Evolutionary conservation across 2,113 vertebrate species (phyloP).

Genomic region (Oryctolagus cuniculus): mOryCun1.1 NC_091434.1:146005501-146006000

Average conservation of each 20-base stretch:
- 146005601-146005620: background rate
- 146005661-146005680: constrained; percentile 17
- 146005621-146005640: constrained; percentile 28
- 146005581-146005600: constrained; percentile 27
- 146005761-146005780: constrained; percentile 1
- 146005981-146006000: background rate
- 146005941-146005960: background rate
- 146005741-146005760: background rate
- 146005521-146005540: constrained; percentile 50
- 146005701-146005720: background rate
- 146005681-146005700: constrained; percentile 52
- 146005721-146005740: constrained; percentile 20
- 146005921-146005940: background rate
- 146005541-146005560: constrained; percentile 25
- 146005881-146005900: background rate
- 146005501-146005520: constrained; percentile 37
- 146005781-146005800: constrained; percentile 1
- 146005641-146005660: background rate
- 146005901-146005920: background rate
- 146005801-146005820: background rate
- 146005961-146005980: background rate
- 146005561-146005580: constrained; percentile 53
- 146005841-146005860: background rate
- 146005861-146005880: background rate
- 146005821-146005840: background rate